phyloP scores from a whole-genome alignment of 2,113 vertebrate species.

The Dicrurus megarhynchus region DNA sequence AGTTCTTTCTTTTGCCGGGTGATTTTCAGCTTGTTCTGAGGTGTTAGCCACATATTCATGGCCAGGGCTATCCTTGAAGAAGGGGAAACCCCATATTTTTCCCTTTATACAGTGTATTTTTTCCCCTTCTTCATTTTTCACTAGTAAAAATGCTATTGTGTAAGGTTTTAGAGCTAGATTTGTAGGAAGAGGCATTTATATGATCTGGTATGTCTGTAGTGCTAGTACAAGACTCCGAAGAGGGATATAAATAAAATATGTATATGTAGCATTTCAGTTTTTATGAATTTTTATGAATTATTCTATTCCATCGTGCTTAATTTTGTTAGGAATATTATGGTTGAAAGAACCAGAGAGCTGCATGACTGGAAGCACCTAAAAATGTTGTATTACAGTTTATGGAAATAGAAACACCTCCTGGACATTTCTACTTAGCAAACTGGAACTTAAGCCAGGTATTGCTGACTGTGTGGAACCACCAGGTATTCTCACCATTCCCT shows the following conservation, averaged over 20 bases:
- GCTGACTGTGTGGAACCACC: neutral
- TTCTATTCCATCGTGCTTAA: neutral
- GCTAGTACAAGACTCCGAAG: neutral
- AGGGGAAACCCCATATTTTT: neutral
- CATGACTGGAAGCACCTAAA: neutral
- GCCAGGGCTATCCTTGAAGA: neutral
- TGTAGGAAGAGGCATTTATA: neutral
- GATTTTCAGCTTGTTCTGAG: neutral
- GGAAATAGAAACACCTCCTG: neutral
- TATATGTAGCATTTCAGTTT: neutral
- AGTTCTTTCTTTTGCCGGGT: neutral
- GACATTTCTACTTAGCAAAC: neutral
- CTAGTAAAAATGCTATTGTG: neutral
- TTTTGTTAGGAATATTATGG: neutral
- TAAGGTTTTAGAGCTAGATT: neutral
- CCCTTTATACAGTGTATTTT: neutral
- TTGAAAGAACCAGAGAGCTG: neutral
- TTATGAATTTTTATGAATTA: neutral
- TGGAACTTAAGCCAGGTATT: neutral
- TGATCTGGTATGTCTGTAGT: neutral
- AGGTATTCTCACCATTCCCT: neutral
- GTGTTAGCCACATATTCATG: neutral
- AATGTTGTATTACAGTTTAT: neutral
- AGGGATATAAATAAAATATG: neutral
- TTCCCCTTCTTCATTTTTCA: accelerated